Base-by-base conservation (phyloP, 2,888 invertebrate species). In the Camponotus fellah region DNA sequence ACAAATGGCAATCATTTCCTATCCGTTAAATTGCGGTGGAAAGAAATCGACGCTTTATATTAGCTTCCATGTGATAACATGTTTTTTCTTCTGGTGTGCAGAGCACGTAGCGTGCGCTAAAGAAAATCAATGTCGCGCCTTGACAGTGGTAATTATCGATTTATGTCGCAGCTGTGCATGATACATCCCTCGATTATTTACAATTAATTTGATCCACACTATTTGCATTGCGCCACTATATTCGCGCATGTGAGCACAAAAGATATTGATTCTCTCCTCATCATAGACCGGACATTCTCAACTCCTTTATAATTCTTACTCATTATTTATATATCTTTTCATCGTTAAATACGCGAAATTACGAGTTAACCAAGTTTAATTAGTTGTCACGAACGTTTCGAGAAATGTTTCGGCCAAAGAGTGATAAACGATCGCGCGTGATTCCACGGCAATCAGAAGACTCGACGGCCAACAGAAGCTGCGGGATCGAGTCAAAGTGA, bases 111-210 rank as follows among this genome's bases (percentile, higher is more conserved):
- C n/a, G 9, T 32, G 12, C n/a, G 32, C 5, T 14, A 46, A 60
- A 75, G 76, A 58, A 77, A 62, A 56, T 85, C 79, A 71, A 80
- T 81, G 62, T 76, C 72, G 69, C 49, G 81, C 77, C 85, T 77
- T 83, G 84, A 89, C 84, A 84, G 83, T 85, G 85, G 86, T 86
- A 88, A 89, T 89, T 85, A 87, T 75, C 86, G 89, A 89, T 89
- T 89, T 89, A 89, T 86, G 88, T 69, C 49, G 58, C 84, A 81
- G 76, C 84, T 86, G 87, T 83, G 43, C 76, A 75, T 69, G 60
- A 56, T 82, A 77, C 75, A 85, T 72, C 74, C 75, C 84, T 69
- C 80, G 84, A 89, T 86, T 89, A 89, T 89, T 89, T 88, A 87
- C 88, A 88, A 89, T 89, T 89, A 89, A 89, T 89, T 88, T 87